A percentile compares a stretch with the other conserved stretches of the same genome.
Evolutionary conservation across 2,797 vertebrate genomes (phyloP).

Genomic region (Remorina albescens): DNA sequence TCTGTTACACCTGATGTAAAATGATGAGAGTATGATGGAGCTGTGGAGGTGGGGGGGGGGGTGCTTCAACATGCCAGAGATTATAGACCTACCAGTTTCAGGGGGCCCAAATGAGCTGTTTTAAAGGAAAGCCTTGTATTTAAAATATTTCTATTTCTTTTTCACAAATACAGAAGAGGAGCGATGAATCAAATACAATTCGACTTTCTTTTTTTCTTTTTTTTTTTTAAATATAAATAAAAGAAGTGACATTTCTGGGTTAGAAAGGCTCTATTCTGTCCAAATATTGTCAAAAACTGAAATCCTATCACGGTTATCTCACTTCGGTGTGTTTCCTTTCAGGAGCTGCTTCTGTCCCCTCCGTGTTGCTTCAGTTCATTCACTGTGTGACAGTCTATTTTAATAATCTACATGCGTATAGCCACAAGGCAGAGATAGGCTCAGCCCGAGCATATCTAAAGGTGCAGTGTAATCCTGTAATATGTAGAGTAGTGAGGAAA

Average conservation of each 20-base stretch:
- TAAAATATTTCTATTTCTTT: background rate
- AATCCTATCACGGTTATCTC: slow-evolving; percentile 61
- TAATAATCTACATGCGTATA: slow-evolving; percentile 69
- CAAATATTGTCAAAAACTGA: slow-evolving; percentile 51
- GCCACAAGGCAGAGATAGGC: slow-evolving; percentile 73
- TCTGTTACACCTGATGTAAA: slow-evolving; percentile 28
- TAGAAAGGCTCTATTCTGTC: slow-evolving; percentile 45
- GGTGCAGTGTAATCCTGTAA: slow-evolving; percentile 87
- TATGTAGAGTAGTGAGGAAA: slow-evolving; percentile 85
- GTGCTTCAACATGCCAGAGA: slow-evolving; percentile 6
- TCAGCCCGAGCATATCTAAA: slow-evolving; percentile 80
- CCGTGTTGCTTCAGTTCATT: slow-evolving; percentile 56
- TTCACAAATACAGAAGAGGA: slow-evolving; percentile 1
- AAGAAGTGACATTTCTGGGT: slow-evolving; percentile 21
- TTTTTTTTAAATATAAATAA: background rate
- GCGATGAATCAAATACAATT: too few relatives aligned
- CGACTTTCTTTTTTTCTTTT: too few relatives aligned
- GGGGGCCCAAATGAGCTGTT: background rate
- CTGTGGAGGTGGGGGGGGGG: background rate
- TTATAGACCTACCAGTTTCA: background rate
- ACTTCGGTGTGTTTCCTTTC: slow-evolving; percentile 44
- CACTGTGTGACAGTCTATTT: slow-evolving; percentile 70
- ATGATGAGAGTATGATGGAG: background rate
- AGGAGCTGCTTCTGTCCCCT: slow-evolving; percentile 39
- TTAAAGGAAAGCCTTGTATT: background rate